Base-by-base conservation (phyloP, 2,797 vertebrate genomes). In the Anolis apletophallus region DNA sequence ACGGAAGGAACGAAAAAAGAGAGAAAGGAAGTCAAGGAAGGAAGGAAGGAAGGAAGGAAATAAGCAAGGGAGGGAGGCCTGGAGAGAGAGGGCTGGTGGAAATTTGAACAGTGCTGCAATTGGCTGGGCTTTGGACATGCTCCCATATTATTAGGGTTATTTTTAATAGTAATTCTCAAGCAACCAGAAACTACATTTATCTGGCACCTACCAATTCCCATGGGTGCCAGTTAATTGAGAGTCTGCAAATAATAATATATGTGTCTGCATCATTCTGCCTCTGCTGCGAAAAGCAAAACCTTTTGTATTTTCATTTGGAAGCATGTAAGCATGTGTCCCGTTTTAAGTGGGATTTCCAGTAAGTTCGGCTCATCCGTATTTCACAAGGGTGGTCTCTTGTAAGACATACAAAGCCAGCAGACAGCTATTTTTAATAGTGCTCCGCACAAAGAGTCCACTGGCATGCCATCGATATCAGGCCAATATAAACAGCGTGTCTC, bases 391-490 rank as follows among this genome's bases (percentile, higher is more conserved):
- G 12, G 2, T 0, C 55, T 0, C 36, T 89, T 87, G 73, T 0
- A 0, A n/a, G 0, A 0, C 17, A 68, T 0, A 1, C 78, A 80
- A 26, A 81, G 61, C 87, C 0, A 6, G 79, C 88, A 88, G 90
- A 87, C 89, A 91, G 89, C 87, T 94, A 94, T 91, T 94, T 93
- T 85, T 90, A 90, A 84, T 72, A 29, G 83, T 55, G 50, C 85
- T 93, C 85, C 82, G 85, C 89, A 94, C 90, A 90, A 93, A 93
- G 84, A 91, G 84, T 85, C 46, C 80, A 50, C 32, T 81, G 91
- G 88, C 68, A 94, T 93, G 91, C 77, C 91, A 90, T 52, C 79
- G 57, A 86, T 68, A 40, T 87, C 0, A 0, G 87, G 92, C 92
- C 89, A 93, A 94, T 67, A 90, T 89, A 94, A 94, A 93, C 92